Conservation (phyloP, 1,140 invertebrate species). For the Drosophila lini region DNA sequence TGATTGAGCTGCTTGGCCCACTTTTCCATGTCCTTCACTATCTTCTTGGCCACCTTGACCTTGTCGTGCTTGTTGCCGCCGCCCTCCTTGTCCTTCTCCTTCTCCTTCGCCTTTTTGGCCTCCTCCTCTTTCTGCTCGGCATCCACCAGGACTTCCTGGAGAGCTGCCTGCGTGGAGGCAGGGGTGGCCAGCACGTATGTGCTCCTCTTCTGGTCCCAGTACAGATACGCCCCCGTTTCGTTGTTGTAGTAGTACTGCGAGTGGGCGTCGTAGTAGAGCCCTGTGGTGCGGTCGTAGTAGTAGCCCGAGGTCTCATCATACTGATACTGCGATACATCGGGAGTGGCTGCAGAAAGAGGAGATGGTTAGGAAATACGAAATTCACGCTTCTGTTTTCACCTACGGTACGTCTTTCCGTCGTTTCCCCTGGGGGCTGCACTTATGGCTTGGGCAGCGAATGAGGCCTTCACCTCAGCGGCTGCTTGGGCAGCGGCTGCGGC, state of each 20-base stretch:
- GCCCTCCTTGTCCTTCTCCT: conserved; percentile 71
- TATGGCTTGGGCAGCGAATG: conserved; percentile 66
- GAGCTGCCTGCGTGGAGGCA: conserved; percentile 84
- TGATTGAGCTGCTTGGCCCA: conserved; percentile 99
- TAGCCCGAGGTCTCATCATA: conserved; percentile 98
- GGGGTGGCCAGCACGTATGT: conserved; percentile 92
- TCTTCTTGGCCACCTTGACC: conserved; percentile 98
- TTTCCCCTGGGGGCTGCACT: conserved; percentile 85
- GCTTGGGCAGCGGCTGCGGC: conserved; percentile 77
- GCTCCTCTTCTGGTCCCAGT: conserved; percentile 94
- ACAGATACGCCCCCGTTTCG: conserved; percentile 95
- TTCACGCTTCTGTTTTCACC: conserved; percentile 63
- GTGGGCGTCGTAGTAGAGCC: conserved; percentile 97
- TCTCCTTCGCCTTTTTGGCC: conserved; percentile 85
- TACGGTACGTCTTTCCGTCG: conserved; percentile 89
- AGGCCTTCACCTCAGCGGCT: conserved; percentile 66
- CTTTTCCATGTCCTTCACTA: conserved; percentile 97
- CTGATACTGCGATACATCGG: conserved; percentile 95
- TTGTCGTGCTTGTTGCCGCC: conserved; percentile 88
- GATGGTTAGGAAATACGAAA: background rate
- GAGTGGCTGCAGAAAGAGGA: conserved; percentile 86
- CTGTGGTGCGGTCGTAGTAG: conserved; percentile 97
- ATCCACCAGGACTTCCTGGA: conserved; percentile 60
- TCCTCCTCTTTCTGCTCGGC: conserved; percentile 65
- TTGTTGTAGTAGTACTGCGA: conserved; percentile 98